phyloP scores from a whole-genome alignment of 2,797 vertebrate species.

The Nyctalus aviator region DNA sequence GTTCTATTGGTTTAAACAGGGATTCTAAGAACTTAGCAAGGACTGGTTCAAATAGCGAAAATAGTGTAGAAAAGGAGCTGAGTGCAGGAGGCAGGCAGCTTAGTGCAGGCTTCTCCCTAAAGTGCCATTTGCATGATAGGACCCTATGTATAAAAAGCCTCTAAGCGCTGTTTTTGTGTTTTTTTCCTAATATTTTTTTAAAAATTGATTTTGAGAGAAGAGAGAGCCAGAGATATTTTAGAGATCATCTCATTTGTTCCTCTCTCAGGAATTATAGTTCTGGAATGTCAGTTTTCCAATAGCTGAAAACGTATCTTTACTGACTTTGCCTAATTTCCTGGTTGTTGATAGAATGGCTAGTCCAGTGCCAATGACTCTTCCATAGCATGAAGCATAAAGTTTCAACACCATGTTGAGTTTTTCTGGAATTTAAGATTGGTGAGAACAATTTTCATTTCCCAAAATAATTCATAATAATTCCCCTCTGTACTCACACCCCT shows the following conservation, averaged over 20 bases:
- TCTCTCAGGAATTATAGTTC: background rate
- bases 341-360: background rate
- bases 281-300: background rate
- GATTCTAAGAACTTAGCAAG: background rate
- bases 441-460: background rate
- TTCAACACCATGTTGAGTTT: background rate
- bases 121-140: background rate
- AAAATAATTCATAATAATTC: background rate
- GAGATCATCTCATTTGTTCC: background rate
- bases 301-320: background rate
- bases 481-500: background rate
- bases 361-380: background rate
- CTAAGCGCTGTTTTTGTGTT: background rate
- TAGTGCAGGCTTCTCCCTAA: background rate
- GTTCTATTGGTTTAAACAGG: background rate
- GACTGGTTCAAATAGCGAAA: background rate
- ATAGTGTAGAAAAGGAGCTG: background rate
- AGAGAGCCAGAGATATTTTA: background rate
- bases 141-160: background rate
- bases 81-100: background rate
- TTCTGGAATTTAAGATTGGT: background rate
- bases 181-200: background rate
- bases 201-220: background rate
- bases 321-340: background rate
- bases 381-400: background rate